Conservation (phyloP, 1,140 invertebrate species). For the Littorina saxatilis region DNA sequence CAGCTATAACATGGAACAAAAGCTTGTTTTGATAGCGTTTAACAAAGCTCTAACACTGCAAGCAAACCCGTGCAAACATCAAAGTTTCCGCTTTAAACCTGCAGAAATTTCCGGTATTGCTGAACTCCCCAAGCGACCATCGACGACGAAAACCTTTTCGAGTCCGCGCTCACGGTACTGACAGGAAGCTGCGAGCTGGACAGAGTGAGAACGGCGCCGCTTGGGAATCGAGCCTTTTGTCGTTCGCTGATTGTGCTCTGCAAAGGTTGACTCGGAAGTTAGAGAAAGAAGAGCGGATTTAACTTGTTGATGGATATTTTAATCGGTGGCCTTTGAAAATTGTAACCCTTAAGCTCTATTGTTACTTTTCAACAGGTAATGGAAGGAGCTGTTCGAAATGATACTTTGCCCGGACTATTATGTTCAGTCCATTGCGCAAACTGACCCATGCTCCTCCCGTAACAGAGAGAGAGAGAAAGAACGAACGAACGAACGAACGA, state of each 20-base stretch:
- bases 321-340: too few relatives aligned
- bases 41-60: background rate
- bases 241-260: background rate
- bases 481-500: too few relatives aligned
- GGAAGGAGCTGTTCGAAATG: too few relatives aligned
- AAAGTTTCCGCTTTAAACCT: background rate
- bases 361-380: too few relatives aligned
- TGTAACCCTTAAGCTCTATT: too few relatives aligned
- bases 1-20: background rate
- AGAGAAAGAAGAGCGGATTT: background rate
- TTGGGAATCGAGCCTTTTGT: conserved; percentile 7
- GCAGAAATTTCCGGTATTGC: background rate
- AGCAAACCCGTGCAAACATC: background rate
- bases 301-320: too few relatives aligned
- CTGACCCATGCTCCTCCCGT: too few relatives aligned
- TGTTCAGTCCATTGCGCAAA: too few relatives aligned
- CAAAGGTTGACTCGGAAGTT: background rate
- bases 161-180: background rate
- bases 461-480: too few relatives aligned
- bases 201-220: background rate
- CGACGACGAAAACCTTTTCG: background rate
- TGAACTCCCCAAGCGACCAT: background rate
- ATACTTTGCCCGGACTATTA: too few relatives aligned
- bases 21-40: background rate
- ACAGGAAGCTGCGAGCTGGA: background rate